Evolutionary conservation across 2,888 invertebrate genomes (phyloP), one percentile per base, ranked within the genome.

Genomic region (Dryobota labecula): DNA sequence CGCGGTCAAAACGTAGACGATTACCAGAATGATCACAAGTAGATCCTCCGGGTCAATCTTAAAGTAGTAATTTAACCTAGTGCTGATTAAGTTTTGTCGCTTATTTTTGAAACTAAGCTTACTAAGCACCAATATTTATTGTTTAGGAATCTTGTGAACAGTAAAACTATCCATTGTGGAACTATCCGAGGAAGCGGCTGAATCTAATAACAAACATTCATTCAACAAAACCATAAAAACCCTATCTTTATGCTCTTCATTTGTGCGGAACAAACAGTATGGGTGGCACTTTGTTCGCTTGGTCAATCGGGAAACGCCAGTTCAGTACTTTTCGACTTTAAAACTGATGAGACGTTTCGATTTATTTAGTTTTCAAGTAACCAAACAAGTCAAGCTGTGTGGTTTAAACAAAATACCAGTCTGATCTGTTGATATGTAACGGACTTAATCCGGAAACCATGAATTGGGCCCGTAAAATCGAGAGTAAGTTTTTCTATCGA

Each of bases 401-500:
- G 30, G 18, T 9, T 27, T 53, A 30, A 30, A 20, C 30, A 53
- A 53, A 18, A 30, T 11, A 33, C 7, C 7, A n/a, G 2, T 9
- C 18, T 6, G 11, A 0, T 49, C n/a, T 15, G 15, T 18, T 33
- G 13, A 8, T 30, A 49, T 33, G 11, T 47, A 56, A 38, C 57
- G 20, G 38, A 8, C 63, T 57, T 1, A 27, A 41, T 58, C 38
- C n/a, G 56, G 62, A 76, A 63, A 9, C 15, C 27, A 33, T 47
- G 24, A 33, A 49, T 24, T 49, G 0, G 27, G 8, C 2, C 1
- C 5, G 30, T 36, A 61, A 77, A 77, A 76, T 77, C 72, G 65
- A 76, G 49, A 76, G 76, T 76, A 33, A 65, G 60, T 62, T 77
- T 77, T 76, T 53, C 2, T 20, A 41, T 65, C 27, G 54, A 51